Evolutionary conservation across 2,888 invertebrate species (phyloP), one percentile per base, ranked within the genome.

Genomic region (Anaspis maculata): DNA sequence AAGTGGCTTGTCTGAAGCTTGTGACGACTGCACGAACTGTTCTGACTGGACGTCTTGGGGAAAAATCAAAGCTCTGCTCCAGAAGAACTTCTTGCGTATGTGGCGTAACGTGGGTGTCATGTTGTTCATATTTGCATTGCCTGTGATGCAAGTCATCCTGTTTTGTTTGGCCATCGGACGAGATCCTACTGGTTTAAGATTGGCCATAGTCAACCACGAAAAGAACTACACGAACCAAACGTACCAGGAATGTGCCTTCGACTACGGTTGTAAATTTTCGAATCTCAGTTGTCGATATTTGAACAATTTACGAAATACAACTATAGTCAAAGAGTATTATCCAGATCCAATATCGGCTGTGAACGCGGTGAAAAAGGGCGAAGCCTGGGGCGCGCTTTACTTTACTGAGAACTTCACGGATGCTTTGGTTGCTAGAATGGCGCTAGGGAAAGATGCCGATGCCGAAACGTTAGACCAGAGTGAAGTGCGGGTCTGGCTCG

Each of bases 61-160:
- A 24, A 89, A 89, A 68, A 83, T 88, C 52, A 78, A 79, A 54
- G 90, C 90, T 1, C 65, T 91, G 27, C 73, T 90, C 44, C 81
- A 83, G 58, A 90, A 91, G 72, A 90, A 90, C 67, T 88, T 90
- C 70, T 69, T 90, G 29, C 72, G 87, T 16, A 89, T 90, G 87
- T 89, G 89, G 88, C 72, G 90, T 28, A 90, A 90, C 66, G 86
- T 90, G 40, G 89, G 89, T 25, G 87, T 92, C 41, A 87, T 94
- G 83, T 70, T 91, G 56, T 94, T 94, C 68, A 89, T 92, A 56
- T 92, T 92, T 64, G 86, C 89, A 19, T 67, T 92, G 52, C 92
- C 92, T n/a, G 87, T 89, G 15, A 37, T 91, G 79, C 89, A 91
- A 69, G 90, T 92, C 40, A 86, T 91, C 34, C 76, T 94, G 36